A percentile compares a stretch with the other conserved stretches of the same genome.
Conservation (phyloP, 2,113 vertebrate genomes). For the Pholis gunnellus region DNA sequence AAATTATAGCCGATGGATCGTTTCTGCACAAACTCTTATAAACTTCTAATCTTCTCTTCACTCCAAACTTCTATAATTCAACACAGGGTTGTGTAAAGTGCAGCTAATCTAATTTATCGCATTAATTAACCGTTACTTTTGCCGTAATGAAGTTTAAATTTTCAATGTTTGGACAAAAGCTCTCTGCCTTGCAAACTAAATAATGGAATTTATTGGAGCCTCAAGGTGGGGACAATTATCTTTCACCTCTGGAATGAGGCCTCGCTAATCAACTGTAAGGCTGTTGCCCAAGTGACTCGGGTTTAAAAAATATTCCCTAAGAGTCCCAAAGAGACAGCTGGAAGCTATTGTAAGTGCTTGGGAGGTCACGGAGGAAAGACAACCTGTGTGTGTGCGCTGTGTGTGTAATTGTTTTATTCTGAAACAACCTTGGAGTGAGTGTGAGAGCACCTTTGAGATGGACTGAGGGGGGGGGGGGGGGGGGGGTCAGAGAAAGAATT, state of each 20-base stretch:
- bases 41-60: not conserved
- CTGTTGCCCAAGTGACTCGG: constrained; percentile 69
- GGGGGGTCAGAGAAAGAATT: constrained; percentile 66
- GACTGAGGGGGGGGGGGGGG: constrained; percentile 19
- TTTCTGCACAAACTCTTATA: not conserved
- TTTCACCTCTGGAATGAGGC: constrained; percentile 71
- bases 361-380: constrained; percentile 50
- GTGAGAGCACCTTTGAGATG: constrained; percentile 67
- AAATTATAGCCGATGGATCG: not conserved
- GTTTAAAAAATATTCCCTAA: constrained; percentile 69
- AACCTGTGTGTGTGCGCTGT: constrained; percentile 55
- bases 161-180: constrained; percentile 30
- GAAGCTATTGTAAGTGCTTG: constrained; percentile 70
- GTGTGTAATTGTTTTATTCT: constrained; percentile 80
- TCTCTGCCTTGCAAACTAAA: constrained; percentile 10
- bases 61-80: not conserved
- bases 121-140: constrained; percentile 11
- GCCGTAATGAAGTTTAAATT: constrained; percentile 19
- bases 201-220: constrained; percentile 15
- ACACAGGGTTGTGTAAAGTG: not conserved
- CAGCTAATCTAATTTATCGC: constrained; percentile 27
- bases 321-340: constrained; percentile 75
- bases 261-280: constrained; percentile 68
- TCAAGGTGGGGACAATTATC: constrained; percentile 73
- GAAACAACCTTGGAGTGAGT: constrained; percentile 74